Evolutionary conservation across 2,113 vertebrate species (phyloP), one percentile per base, ranked within the genome.

Genomic region (Anolis sagrei): DNA sequence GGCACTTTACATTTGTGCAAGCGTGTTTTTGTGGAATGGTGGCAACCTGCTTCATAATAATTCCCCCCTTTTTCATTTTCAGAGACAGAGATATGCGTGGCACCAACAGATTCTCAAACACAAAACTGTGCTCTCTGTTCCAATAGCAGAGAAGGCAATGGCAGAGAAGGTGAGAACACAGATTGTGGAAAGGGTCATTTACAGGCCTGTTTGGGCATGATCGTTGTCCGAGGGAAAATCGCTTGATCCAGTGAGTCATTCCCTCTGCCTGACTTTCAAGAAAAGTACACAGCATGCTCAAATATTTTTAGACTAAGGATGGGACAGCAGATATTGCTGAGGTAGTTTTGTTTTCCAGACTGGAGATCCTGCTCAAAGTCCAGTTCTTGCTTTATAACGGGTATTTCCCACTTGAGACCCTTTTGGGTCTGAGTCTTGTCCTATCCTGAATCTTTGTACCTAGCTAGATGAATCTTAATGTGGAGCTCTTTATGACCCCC

Each of bases 111-210:
- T 25, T 10, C 91, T 87, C 19, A 0, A 0, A 0, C 86, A 76
- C 72, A 87, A 0, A 86, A 93, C 29, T 95, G 95, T 49, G 93
- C 92, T 0, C 82, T 94, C 21, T 95, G 95, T 75, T 89, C 79
- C 90, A 88, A 86, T 70, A 79, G 1, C 68, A 21, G 32, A 25
- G 86, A 44, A 73, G 48, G 51, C 66, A 69, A 2, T 19, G 49
- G 81, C 36, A 75, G 58, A 69, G 69, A 74, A 82, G 91, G 91
- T 90, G 58, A 87, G 70, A 27, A 8, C 5, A 19, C 9, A 83
- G 29, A 8, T 3, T 25, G 5, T 77, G 61, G 48, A 48, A 27
- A 36, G 18, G 6, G 16, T 10, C 6, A 21, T 32, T 39, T 79
- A 27, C 48, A 34, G 7, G 36, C 69, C 76, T 23, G 32, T 4